These are phyloP conservation scores for Platysternon megacephalum DNA, from an alignment of 2,113 vertebrate species.

Conservation along the genomic window DNA sequence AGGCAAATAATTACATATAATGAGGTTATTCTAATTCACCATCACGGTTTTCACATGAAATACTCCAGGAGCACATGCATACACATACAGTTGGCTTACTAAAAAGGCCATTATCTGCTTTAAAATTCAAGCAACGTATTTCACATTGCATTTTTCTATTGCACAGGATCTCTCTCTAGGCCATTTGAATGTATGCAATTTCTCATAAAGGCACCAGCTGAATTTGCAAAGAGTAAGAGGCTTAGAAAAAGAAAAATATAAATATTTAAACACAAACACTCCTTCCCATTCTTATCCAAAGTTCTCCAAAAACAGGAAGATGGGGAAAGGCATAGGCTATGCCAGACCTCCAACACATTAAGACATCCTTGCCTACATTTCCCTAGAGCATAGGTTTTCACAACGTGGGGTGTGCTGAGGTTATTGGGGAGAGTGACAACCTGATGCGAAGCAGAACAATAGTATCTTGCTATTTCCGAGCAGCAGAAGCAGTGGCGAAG, in stretches of 20 bases:
- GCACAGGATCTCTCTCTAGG: neutral
- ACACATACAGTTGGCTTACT: neutral
- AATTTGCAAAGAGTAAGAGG: neutral
- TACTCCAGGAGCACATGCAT: neutral
- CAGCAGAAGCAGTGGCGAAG: neutral
- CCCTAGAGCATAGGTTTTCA: neutral
- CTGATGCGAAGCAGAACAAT: neutral
- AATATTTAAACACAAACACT: neutral
- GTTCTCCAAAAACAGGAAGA: neutral
- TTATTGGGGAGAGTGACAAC: neutral
- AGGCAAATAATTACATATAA: neutral
- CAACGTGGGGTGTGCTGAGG: neutral
- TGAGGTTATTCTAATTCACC: neutral
- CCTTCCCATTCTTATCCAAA: neutral
- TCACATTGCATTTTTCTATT: neutral
- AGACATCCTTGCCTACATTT: neutral
- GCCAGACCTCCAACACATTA: neutral
- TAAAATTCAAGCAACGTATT: neutral
- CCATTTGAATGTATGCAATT: neutral
- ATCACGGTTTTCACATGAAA: neutral
- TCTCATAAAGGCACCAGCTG: neutral
- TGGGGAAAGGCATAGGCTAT: neutral
- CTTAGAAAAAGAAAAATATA: neutral
- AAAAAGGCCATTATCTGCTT: neutral
- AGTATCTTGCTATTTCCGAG: neutral